phyloP scores from a whole-genome alignment of 2,113 vertebrate species.

The Calyptomena viridis region DNA sequence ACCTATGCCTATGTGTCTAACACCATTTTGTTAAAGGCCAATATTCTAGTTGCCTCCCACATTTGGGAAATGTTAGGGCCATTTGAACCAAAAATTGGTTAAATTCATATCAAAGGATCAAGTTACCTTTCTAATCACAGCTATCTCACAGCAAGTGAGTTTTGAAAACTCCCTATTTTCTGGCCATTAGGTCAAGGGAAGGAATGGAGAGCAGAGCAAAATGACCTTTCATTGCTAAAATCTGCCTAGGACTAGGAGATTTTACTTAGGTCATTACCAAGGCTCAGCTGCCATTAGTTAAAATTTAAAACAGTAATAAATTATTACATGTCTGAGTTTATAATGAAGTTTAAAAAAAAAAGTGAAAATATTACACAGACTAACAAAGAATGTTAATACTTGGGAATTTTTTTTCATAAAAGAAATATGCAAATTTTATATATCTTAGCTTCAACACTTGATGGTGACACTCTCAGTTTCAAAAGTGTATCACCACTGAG shows the following conservation, averaged over 20 bases:
- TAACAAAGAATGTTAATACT: background rate
- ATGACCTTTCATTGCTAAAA: background rate
- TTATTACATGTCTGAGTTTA: background rate
- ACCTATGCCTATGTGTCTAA: background rate
- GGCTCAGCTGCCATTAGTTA: background rate
- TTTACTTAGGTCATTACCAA: background rate
- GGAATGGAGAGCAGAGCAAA: background rate
- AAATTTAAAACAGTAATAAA: background rate
- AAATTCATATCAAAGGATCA: background rate
- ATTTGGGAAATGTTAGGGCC: rapidly evolving
- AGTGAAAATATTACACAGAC: background rate
- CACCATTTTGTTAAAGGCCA: background rate
- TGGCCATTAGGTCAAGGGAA: background rate
- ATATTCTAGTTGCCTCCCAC: background rate
- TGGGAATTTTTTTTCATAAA: background rate
- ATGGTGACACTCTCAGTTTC: background rate
- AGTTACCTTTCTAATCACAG: background rate
- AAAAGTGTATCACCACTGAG: background rate
- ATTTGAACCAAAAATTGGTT: background rate
- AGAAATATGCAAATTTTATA: background rate
- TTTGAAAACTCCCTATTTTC: background rate
- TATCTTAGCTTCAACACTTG: background rate
- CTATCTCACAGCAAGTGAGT: background rate
- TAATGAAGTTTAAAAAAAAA: background rate
- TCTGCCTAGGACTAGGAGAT: background rate